Percentiles rank a stretch among this genome's conserved stretches.
Conservation (phyloP, 2,113 vertebrate genomes). For the Brachyistius frenatus region DNA sequence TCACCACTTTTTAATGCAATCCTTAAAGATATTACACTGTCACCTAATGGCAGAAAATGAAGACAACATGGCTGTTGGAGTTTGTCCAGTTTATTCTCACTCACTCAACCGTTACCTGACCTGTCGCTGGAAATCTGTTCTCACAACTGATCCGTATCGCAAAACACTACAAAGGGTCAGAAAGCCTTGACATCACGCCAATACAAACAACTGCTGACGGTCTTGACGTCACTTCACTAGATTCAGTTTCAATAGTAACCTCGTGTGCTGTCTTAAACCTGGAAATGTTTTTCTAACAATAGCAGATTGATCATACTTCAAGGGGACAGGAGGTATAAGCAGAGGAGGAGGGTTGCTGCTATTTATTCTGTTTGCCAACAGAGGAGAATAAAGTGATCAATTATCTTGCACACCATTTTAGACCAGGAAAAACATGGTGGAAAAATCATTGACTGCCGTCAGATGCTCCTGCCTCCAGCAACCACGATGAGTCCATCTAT, state of each 20-base stretch:
- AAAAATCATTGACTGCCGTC: neutral
- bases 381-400: neutral
- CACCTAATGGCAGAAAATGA: no score
- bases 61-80: neutral
- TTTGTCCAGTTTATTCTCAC: neutral
- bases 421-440: neutral
- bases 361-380: neutral
- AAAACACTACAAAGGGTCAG: no score
- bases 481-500: neutral
- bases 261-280: no score
- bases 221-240: neutral
- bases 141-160: no score
- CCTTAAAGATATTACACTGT: neutral
- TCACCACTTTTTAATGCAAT: neutral
- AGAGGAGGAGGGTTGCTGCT: neutral
- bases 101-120: neutral
- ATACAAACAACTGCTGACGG: no score
- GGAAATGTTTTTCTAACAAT: no score
- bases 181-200: no score
- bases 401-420: neutral
- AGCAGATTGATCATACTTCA: no score
- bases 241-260: neutral
- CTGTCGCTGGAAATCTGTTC: no score
- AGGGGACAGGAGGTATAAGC: neutral
- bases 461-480: neutral